Evolutionary conservation across 2,797 vertebrate species (phyloP), one percentile per base, ranked within the genome.

Genomic region (Enteromius radiatus): DNA sequence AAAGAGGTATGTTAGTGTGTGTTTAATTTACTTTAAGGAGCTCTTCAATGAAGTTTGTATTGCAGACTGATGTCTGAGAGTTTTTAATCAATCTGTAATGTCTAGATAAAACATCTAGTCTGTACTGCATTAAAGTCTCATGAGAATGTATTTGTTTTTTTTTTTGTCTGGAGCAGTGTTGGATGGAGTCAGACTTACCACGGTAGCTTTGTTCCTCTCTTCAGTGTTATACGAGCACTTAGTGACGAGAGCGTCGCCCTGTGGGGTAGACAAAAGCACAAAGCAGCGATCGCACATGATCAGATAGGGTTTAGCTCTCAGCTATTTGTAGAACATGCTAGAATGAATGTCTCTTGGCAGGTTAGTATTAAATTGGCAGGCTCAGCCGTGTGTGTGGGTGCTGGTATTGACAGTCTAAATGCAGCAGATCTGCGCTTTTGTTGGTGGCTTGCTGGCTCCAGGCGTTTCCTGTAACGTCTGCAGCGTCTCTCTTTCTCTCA

Each of bases 221-320:
- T 95, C 92, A 0, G 97, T 99, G 94, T 97, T 96, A 84, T 95
- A 99, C 0, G 93, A 95, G 23, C 98, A 99, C 77, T 95, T 96
- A 0, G 98, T 99, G 86, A 97, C 88, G 23, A 99, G 96, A 64
- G 94, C 92, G 0, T 99, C 98, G 0, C 97, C 97, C 98, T 98
- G 89, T 76, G 81, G 83, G 36, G 21, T 26, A 59, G 41, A 78
- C 52, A 75, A 41, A 83, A 9, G 17, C 67, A 70, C 75, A 83
- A 33, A 73, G 36, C 54, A 84, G n/a, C 85, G 59, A 81, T 85
- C 77, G 76, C 52, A 81, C 23, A 65, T 67, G 28, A 81, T 82
- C 69, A 83, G 73, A 84, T 65, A 47, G 76, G 63, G 12, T 85
- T 77, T 65, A 74, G 67, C 23, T 14, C 12, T 63, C 1, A 26